phyloP scores from a whole-genome alignment of 2,797 vertebrate species.

The Crax fasciolata region DNA sequence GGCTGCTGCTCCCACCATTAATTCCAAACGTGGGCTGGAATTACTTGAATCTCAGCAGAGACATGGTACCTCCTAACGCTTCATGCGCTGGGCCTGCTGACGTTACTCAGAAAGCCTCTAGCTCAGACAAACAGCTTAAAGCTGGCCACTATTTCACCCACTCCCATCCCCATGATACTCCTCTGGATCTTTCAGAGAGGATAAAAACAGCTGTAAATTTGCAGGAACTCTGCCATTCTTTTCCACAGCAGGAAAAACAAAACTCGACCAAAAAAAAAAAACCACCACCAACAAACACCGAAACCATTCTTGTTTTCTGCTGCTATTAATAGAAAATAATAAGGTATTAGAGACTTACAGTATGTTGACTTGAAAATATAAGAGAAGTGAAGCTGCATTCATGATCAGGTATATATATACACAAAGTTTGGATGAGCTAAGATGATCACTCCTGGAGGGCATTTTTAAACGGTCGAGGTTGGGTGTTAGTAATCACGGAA shows the following conservation, averaged over 20 bases:
- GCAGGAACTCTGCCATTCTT: not conserved
- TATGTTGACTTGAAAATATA: not conserved
- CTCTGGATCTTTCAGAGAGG: not conserved
- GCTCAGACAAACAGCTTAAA: not conserved
- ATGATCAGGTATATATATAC: not conserved
- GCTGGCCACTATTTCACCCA: not conserved
- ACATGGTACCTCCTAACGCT: not conserved
- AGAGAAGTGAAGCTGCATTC: not conserved
- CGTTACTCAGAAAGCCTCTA: not conserved
- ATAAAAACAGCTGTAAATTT: not conserved
- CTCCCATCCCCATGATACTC: accelerated
- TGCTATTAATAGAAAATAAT: not conserved
- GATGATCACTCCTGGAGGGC: not conserved
- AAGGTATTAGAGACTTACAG: accelerated
- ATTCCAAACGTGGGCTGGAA: not conserved
- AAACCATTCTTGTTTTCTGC: not conserved
- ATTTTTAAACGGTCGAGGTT: not conserved
- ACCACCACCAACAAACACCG: not conserved
- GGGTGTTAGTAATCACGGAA: not conserved
- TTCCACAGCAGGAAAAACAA: not conserved
- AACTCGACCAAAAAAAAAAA: not conserved
- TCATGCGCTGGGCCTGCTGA: not conserved
- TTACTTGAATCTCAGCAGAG: not conserved
- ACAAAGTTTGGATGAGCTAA: not conserved
- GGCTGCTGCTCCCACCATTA: not conserved